phyloP scores from a whole-genome alignment of 2,797 vertebrate genomes.

The Lophius americanus region DNA sequence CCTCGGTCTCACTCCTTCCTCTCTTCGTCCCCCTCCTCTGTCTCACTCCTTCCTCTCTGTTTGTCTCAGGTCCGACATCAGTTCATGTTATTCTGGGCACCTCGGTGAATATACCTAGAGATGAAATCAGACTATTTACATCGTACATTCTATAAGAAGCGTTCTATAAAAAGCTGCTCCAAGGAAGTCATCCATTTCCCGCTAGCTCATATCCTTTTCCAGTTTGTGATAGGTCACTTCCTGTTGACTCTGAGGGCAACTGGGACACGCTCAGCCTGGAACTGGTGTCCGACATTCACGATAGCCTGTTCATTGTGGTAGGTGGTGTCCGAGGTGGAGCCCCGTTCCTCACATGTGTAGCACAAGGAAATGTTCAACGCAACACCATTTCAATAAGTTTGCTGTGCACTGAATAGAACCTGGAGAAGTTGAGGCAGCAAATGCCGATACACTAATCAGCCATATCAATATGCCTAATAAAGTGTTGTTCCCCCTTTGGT shows the following conservation, averaged over 20 bases:
- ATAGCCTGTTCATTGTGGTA: too few species aligned
- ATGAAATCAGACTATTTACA: not conserved
- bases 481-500: too few species aligned
- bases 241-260: constrained; percentile 25
- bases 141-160: not conserved
- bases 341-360: not conserved
- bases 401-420: too few species aligned
- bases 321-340: too few species aligned
- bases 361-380: too few species aligned
- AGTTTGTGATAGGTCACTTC: constrained; percentile 36
- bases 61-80: not conserved
- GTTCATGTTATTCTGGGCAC: not conserved
- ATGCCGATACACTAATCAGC: too few species aligned
- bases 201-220: constrained; percentile 49
- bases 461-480: too few species aligned
- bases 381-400: too few species aligned
- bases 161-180: constrained; percentile 45
- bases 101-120: not conserved
- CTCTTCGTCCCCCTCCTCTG: not conserved
- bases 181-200: constrained; percentile 56
- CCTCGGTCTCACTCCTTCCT: not conserved
- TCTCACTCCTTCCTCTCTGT: constrained; percentile 3
- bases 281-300: too few species aligned
- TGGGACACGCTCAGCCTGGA: not conserved
- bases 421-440: too few species aligned